Conservation (phyloP, 1,140 invertebrate species). For the Paraescarpia echinospica region DNA sequence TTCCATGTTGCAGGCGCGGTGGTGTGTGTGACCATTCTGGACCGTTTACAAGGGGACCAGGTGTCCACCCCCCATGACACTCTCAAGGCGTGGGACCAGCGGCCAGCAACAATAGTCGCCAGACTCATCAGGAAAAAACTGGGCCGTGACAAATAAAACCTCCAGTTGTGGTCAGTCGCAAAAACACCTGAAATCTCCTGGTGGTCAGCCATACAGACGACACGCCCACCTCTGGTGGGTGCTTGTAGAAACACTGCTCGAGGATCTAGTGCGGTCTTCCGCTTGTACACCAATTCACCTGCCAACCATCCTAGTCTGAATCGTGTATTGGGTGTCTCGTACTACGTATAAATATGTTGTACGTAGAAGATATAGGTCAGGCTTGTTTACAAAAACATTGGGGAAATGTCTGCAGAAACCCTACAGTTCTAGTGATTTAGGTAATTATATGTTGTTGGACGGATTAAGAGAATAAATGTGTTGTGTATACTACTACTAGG, state of each 20-base stretch:
- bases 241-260: not conserved
- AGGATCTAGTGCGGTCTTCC: not conserved
- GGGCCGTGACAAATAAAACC: slow-evolving; percentile 19
- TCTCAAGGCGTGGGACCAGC: slow-evolving; percentile 87
- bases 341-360: not conserved
- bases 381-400: not conserved
- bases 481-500: not conserved
- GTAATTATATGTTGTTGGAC: not conserved
- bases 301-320: not conserved
- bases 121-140: slow-evolving; percentile 85
- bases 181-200: not conserved
- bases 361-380: not conserved
- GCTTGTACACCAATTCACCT: not conserved
- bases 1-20: slow-evolving; percentile 70
- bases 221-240: not conserved
- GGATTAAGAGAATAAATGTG: not conserved
- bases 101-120: slow-evolving; percentile 85
- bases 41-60: slow-evolving; percentile 92
- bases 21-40: slow-evolving; percentile 89
- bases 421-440: not conserved
- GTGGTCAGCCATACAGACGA: not conserved
- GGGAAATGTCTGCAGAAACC: not conserved
- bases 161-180: not conserved
- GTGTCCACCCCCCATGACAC: slow-evolving; percentile 80
- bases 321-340: not conserved